Evolutionary conservation across 2,888 invertebrate species (phyloP), one percentile per base, ranked within the genome.

Genomic region (Tetragonula carbonaria): DNA sequence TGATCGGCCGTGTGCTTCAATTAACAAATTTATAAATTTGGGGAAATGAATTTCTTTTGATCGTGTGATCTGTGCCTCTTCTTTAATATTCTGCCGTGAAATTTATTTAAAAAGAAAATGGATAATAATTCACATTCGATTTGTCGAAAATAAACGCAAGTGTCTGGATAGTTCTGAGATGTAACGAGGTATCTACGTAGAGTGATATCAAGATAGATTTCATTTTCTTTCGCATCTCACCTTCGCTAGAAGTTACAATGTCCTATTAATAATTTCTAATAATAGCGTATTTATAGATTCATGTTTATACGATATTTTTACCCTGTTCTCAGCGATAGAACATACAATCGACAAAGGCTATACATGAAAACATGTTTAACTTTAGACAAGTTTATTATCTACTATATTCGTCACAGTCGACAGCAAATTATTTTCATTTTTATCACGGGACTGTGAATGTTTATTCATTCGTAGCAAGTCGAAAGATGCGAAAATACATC

Each of bases 181-280:
- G 3, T 28, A 28, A 6, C 62, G 38, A 38, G 38, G n/a, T 57
- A n/a, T 57, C 57, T n/a, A 13, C n/a, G 8, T 38, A 8, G 38
- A n/a, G 2, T 16, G 45, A 14, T 21, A 28, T 33, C 33, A 38
- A 33, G 4, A 4, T 23, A 14, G 6, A 57, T 57, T n/a, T 71
- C 0, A 14, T 38, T n/a, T n/a, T 21, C 70, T 21, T 23, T 70
- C 18, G 23, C 18, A 1, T 57, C n/a, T n/a, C 55, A 38, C 18
- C 4, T 38, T 38, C 38, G 55, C 0, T 45, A n/a, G 4, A 18
- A 59, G 5, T 38, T 71, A 38, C 11, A 45, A 16, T 6, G 5
- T 62, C 28, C 57, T 73, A 51, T 51, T 62, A 62, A 73, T 63
- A 50, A 28, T 50, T 62, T 73, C 33, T 50, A 62, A 73, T 28